Base-by-base conservation (phyloP, 2,113 vertebrate genomes). In the Paralichthys olivaceus region DNA sequence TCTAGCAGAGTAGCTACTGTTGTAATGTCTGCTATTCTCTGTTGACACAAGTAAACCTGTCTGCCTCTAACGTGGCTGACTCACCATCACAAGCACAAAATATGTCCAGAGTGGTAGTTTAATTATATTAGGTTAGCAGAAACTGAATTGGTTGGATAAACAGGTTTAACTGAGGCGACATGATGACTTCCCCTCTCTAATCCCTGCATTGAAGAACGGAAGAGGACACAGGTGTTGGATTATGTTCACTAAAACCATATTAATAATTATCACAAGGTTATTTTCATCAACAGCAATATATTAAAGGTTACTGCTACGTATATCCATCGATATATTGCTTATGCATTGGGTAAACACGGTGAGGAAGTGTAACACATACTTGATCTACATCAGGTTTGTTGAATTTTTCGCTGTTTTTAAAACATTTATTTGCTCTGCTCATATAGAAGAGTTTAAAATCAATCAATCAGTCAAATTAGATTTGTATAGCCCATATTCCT, bases 81-180 rank as follows among this genome's bases (percentile, higher is more conserved):
- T 71, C 57, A 51, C 45, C 63, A 22, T 28, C 26, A 32, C 56
- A 59, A 29, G 25, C 9, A 25, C 6, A 20, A 43, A 56, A 20
- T 32, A 49, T 53, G n/a, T 22, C 54, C 22, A 47, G 0, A n/a
- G 9, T 17, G 12, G 8, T 63, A 54, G 20, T 58, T 68, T 69
- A 61, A 51, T 63, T 58, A 5, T 11, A 20, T 75, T 32, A 14
- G 26, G 2, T 51, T 1, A 28, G 19, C 53, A 13, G 45, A 40
- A 60, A 54, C 23, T 62, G 37, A 71, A 9, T 11, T 51, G 53
- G 5, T 81, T 72, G 22, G 54, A 59, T 47, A 62, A 89, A 81
- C 85, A 72, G 76, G 69, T 80, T 23, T 55, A 40, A 71, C 45
- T 59, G 2, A 23, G 65, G 23, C 45, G 28, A 72, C 22, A 34